Base-by-base conservation (phyloP, 2,888 invertebrate genomes). In the Lypha dubia region DNA sequence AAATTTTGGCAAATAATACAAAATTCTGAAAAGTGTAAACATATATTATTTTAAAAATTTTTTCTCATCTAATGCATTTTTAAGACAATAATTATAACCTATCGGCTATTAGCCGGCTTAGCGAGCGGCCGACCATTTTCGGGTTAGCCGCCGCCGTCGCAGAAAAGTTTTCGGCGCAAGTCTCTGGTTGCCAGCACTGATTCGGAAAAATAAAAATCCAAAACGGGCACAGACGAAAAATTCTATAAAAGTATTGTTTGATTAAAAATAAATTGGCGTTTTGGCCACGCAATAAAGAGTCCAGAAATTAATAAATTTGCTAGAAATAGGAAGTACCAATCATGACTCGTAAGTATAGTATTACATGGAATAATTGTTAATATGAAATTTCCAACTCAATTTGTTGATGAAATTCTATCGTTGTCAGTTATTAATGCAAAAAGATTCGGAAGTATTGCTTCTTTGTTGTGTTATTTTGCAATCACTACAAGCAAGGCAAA, bases 211-310 rank as follows among this genome's bases (percentile, higher is more conserved):
- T 28, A 49, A 67, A 84, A 74, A 60, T 81, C 80, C 67, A n/a
- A 81, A 74, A 81, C 38, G 81, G 74, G 56, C 20, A 24, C n/a
- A 70, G 65, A 44, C 46, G 11, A 75, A 60, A 76, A 76, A 76
- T 71, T 44, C 46, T 63, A 51, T 70, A 60, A 70, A 68, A 71
- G 22, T 56, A 49, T 49, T 17, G 46, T 24, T 56, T 51, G n/a
- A 17, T 20, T 28, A 46, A 44, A 58, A 68, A 44, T 22, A 67
- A 41, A 68, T 58, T 49, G 46, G 86, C 86, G 86, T 83, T 85
- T 87, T 75, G 86, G 86, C 86, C 86, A 85, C 86, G 86, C 84
- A 81, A 20, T 76, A 46, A 79, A 83, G 75, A 87, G 84, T 86
- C 83, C 82, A 38, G 51, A 75, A 76, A 35, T 70, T 44, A 51